Evolutionary conservation across 2,797 vertebrate genomes (phyloP), one percentile per base, ranked within the genome.

Genomic region (Siniperca obscura): DNA sequence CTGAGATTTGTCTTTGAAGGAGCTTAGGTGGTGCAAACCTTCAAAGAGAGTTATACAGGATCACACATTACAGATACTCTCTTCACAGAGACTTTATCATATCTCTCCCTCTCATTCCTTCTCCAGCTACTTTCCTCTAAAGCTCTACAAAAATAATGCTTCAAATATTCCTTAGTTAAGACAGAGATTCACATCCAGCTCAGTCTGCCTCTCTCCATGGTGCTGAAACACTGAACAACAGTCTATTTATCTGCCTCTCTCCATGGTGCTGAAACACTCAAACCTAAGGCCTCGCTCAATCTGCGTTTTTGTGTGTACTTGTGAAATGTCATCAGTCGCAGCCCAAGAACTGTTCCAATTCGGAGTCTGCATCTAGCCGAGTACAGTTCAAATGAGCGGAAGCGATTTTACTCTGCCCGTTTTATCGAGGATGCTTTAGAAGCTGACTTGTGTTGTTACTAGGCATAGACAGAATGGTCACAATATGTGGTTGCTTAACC

Each of bases 1-100:
- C 56, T 12, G 81, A 89, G 86, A 86, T 81, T 89, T 85, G 78
- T 84, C 83, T 91, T 87, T 92, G 88, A 92, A 89, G 87, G 75
- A 73, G 86, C 80, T 85, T 85, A 87, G 87, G 91, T 91, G 86
- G 87, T 90, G 84, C 84, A 84, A 92, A 83, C 72, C 86, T 89
- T 93, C 90, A 92, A 92, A 93, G 90, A 70, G 81, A 85, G 84
- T 86, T 82, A 84, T 87, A 88, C 81, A 76, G 78, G 83, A 90
- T 92, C 86, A 86, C 84, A 86, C 77, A 87, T 90, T 92, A 88
- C 80, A 86, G 76, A 85, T 75, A 82, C 70, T 78, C 79, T 82
- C 88, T 86, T 90, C 89, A 90, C 90, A 91, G 87, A 91, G 84
- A 89, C 86, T 91, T 89, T 92, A 90, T 94, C 87, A 84, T 83